Conservation (phyloP, 1,140 invertebrate genomes). For the Solenopsis invicta region DNA sequence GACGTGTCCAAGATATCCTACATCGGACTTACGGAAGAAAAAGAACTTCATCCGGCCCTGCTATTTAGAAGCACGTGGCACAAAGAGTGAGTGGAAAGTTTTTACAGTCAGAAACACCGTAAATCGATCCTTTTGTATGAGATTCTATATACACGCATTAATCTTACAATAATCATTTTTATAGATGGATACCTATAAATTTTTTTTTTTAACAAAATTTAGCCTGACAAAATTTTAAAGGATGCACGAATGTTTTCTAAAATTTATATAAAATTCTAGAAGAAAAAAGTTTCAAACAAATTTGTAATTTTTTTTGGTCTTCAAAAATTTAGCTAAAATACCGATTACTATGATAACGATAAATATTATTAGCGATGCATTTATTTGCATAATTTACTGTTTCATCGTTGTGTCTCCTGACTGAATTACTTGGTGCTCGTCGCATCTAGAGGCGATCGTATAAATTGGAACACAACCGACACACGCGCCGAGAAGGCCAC, state of each 20-base stretch:
- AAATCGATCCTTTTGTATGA: not conserved
- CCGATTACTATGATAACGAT: not conserved
- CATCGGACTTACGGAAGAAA: constrained; percentile 56
- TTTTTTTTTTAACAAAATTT: not conserved
- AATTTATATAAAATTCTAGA: not conserved
- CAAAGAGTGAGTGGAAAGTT: constrained; percentile 2
- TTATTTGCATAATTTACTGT: constrained; percentile 26
- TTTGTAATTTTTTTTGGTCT: not conserved
- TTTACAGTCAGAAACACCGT: not conserved
- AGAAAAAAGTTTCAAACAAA: not conserved
- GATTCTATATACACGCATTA: not conserved
- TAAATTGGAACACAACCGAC: constrained; percentile 48
- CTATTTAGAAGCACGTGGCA: not conserved
- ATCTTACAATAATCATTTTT: not conserved
- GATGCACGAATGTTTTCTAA: not conserved
- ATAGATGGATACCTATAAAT: not conserved
- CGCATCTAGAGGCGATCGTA: constrained; percentile 24
- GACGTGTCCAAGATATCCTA: constrained; percentile 56
- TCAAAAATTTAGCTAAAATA: not conserved
- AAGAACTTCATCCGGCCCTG: constrained; percentile 23
- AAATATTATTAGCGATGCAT: constrained; percentile 5
- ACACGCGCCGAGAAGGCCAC: constrained; percentile 20
- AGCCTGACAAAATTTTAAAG: not conserved
- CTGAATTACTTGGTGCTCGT: constrained; percentile 11
- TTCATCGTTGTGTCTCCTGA: not conserved